phyloP scores from a whole-genome alignment of 1,140 invertebrate species.

The Goniozus legneri region DNA sequence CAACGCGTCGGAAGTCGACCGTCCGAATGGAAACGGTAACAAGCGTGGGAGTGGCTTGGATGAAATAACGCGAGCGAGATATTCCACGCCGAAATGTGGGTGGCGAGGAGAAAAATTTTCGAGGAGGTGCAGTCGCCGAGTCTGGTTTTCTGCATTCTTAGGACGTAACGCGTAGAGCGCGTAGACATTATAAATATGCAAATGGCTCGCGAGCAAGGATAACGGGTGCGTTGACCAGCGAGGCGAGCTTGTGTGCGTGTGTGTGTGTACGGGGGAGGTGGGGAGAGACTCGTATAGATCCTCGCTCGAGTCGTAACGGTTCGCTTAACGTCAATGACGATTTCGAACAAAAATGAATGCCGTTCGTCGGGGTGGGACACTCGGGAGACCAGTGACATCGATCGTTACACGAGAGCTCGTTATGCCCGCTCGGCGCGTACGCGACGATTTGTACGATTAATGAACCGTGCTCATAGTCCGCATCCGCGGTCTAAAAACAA shows the following conservation, averaged over 20 bases:
- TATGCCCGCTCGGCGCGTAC: not conserved
- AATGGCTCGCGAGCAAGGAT: conserved; percentile 30
- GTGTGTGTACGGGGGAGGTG: no score
- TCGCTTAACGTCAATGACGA: conserved; percentile 4
- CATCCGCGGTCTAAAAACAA: no score
- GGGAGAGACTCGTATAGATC: no score
- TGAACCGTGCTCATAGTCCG: conserved; percentile 8
- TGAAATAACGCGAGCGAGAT: not conserved
- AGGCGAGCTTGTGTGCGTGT: no score
- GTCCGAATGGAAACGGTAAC: no score
- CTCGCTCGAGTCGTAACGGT: conserved; percentile 13
- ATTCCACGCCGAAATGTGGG: not conserved
- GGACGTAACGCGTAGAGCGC: conserved; percentile 20
- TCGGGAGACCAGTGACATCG: not conserved
- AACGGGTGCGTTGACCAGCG: conserved; percentile 31
- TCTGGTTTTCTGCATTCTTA: conserved; percentile 30
- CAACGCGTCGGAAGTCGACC: no score
- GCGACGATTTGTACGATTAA: conserved; percentile 14
- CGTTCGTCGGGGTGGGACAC: not conserved
- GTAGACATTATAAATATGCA: conserved; percentile 32
- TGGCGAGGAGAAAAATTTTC: conserved; percentile 9
- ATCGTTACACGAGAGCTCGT: conserved; percentile 1
- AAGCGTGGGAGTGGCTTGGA: no score
- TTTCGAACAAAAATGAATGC: conserved; percentile 1
- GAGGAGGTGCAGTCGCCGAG: conserved; percentile 3